Conservation (phyloP, 2,113 vertebrate genomes). For the Accipiter cooperii region DNA sequence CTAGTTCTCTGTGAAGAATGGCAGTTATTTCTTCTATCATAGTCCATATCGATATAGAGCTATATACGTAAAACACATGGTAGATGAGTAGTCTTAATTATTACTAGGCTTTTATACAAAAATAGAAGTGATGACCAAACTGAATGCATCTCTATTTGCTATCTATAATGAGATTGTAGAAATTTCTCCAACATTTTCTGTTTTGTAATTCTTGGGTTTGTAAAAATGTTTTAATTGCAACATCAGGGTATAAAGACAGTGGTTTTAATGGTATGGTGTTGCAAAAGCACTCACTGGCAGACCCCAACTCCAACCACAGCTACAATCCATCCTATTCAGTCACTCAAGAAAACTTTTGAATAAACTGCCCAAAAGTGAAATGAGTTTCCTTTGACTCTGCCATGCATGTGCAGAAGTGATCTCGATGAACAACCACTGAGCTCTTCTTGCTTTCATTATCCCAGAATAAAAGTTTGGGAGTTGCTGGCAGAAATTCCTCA, state of each 20-base stretch:
- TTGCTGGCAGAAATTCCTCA: neutral
- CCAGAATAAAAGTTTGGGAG: neutral
- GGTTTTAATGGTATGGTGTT: neutral
- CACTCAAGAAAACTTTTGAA: neutral
- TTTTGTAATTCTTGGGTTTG: neutral
- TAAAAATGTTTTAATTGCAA: neutral
- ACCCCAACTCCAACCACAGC: neutral
- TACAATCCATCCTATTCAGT: neutral
- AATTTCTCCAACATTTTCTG: neutral
- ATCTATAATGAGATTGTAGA: neutral
- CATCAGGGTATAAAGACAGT: neutral
- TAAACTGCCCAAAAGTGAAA: neutral
- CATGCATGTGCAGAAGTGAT: neutral
- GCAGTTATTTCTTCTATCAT: neutral
- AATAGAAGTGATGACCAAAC: neutral
- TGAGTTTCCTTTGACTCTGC: neutral
- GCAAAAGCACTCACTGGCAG: neutral
- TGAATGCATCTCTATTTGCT: neutral
- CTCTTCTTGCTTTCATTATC: neutral
- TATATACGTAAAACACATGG: neutral
- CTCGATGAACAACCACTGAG: neutral
- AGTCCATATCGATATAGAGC: neutral
- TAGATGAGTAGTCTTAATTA: neutral
- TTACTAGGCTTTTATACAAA: neutral
- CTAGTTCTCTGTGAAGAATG: neutral